These are phyloP conservation scores for Malurus alboscapulatus DNA, from an alignment of 2,113 vertebrate species.

Conservation along the genomic window DNA sequence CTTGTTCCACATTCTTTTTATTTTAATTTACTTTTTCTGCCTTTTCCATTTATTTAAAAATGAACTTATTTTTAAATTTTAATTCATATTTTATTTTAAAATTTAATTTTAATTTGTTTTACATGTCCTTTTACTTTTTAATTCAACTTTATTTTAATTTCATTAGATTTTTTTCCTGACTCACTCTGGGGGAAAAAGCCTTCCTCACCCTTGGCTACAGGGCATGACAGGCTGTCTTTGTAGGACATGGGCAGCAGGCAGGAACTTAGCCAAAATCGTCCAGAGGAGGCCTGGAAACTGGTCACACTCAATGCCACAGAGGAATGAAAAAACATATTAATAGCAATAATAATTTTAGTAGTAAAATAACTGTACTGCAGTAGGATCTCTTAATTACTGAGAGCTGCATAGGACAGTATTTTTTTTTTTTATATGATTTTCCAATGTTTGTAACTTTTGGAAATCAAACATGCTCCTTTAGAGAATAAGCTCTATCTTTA, in stretches of 20 bases:
- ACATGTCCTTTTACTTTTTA: not conserved
- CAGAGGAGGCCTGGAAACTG: not conserved
- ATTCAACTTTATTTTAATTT: not conserved
- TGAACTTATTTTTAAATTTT: not conserved
- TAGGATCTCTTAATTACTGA: not conserved
- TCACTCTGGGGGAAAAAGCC: not conserved
- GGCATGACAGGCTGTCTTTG: not conserved
- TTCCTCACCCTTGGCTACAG: not conserved
- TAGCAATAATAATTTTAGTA: not conserved
- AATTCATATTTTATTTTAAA: not conserved
- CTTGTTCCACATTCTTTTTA: not conserved
- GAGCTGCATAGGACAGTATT: not conserved
- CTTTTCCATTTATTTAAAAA: not conserved
- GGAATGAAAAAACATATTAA: not conserved
- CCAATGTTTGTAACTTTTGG: not conserved
- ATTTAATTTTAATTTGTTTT: not conserved
- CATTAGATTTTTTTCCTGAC: not conserved
- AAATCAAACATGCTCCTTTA: not conserved
- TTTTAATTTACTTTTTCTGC: not conserved
- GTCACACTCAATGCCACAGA: accelerated
- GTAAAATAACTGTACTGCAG: not conserved
- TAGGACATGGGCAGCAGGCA: not conserved
- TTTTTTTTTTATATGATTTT: not conserved
- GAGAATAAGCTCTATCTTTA: not conserved
- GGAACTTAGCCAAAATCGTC: not conserved